These are phyloP conservation scores for Sebastes variabilis DNA, from an alignment of 2,797 vertebrate species.

Conservation along the genomic window DNA sequence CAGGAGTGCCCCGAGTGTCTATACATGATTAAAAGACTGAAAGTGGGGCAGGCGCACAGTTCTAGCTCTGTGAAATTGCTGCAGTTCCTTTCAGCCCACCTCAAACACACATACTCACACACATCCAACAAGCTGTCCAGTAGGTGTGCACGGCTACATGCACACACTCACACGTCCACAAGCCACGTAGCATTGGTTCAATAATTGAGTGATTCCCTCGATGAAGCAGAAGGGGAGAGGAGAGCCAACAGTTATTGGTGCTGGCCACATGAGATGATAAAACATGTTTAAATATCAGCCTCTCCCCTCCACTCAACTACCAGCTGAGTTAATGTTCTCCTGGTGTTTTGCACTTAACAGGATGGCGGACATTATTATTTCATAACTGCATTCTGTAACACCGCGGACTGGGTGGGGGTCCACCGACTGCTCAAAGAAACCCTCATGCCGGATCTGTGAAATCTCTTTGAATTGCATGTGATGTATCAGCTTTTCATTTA, in stretches of 20 bases:
- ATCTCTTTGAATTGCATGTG: not conserved
- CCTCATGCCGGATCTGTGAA: not conserved
- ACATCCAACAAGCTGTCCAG: conserved; percentile 21
- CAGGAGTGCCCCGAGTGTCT: conserved; percentile 62
- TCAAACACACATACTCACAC: conserved; percentile 1
- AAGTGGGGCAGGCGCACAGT: conserved; percentile 72
- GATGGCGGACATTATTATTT: conserved; percentile 27
- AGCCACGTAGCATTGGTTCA: conserved; percentile 28
- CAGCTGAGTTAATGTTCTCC: conserved; percentile 3
- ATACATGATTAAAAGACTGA: conserved; percentile 77
- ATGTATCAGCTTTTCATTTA: conserved; percentile 1
- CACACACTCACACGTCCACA: not conserved
- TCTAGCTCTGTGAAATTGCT: conserved; percentile 59
- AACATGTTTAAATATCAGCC: conserved; percentile 13
- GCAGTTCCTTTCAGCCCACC: conserved; percentile 51
- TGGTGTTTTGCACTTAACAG: conserved; percentile 20
- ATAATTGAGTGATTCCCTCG: conserved; percentile 53
- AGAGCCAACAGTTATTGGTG: conserved; percentile 32
- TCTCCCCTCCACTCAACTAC: not conserved
- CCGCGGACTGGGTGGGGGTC: not conserved
- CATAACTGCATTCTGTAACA: not conserved
- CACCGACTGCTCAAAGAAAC: not conserved
- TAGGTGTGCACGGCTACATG: conserved; percentile 17
- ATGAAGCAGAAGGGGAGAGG: conserved; percentile 40
- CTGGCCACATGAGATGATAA: conserved; percentile 19